Base-by-base conservation (phyloP, 1,140 invertebrate genomes). In the Hyles vespertilio region DNA sequence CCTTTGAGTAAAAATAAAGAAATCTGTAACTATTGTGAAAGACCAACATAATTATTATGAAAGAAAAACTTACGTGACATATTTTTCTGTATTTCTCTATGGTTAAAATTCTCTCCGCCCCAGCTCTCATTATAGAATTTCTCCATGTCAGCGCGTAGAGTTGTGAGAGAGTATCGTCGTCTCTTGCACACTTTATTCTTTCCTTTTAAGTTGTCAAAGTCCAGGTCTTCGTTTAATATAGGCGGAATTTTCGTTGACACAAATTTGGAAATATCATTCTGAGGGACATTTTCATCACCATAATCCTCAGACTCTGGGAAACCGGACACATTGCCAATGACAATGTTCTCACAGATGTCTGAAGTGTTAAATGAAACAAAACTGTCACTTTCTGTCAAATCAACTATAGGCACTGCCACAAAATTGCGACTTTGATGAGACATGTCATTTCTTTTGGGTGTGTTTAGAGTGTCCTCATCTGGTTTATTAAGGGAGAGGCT, bases 61-160 rank as follows among this genome's bases (percentile, higher is more conserved):
- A 40, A 40, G 1, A 40, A 8, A 40, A 40, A 40, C 90, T 89
- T 74, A 92, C 91, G 79, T 59, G 91, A 86, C 92, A 93, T 92
- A 65, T 80, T 80, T 61, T 81, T 90, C 53, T 89, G 85, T 59
- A 92, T 76, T 53, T 90, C 81, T 0, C 78, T 56, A 22, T 93
- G 59, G 57, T 91, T 90, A 58, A 92, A 92, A 40, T 91, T 81
- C 61, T 93, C 92, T 48, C 91, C 91, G 2, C 90, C 88, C 90
- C 91, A 91, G 56, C 90, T 91, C 45, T 92, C 87, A 67, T 93
- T 91, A 63, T 93, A 93, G 78, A 92, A 93, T 44, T 89, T 85
- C 61, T 89, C 88, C 90, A 94, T 90, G 61, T 91, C 89, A 32
- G 80, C 79, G 51, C 84, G 74, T 12, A 89, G 72, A 50, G 81